A percentile compares a stretch with the other conserved stretches of the same genome.
Evolutionary conservation across 2,113 vertebrate genomes (phyloP).

Genomic region (Lepisosteus oculatus): DNA sequence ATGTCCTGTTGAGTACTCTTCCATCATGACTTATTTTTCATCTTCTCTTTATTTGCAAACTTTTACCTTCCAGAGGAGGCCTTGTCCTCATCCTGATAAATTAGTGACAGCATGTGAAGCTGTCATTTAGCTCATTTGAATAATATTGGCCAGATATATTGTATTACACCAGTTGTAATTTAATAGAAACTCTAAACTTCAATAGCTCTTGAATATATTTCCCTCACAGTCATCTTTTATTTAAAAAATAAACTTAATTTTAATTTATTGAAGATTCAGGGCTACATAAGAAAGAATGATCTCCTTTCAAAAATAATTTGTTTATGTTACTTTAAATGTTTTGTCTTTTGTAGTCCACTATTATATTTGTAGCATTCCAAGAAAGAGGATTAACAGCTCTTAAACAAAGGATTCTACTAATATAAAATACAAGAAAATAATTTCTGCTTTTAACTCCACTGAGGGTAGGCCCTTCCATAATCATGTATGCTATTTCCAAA

Average conservation of each 20-base stretch:
- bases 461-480: too few species aligned
- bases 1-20: too few species aligned
- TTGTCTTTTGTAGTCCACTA: neutral
- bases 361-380: neutral
- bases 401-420: too few species aligned
- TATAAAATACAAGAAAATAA: too few species aligned
- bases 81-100: neutral
- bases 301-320: neutral
- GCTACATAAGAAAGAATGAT: neutral
- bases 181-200: neutral
- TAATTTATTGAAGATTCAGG: neutral
- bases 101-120: neutral
- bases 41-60: slow-evolving; percentile 23
- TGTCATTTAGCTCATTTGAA: neutral
- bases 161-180: neutral
- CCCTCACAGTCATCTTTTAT: neutral
- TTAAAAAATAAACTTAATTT: neutral
- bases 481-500: too few species aligned
- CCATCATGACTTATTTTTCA: slow-evolving; percentile 25
- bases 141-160: neutral
- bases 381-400: neutral
- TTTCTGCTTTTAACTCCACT: too few species aligned
- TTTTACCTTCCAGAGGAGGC: neutral
- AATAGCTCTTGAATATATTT: neutral
- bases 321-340: neutral